Conservation (phyloP, 1,140 invertebrate species). For the Monomorium pharaonis region DNA sequence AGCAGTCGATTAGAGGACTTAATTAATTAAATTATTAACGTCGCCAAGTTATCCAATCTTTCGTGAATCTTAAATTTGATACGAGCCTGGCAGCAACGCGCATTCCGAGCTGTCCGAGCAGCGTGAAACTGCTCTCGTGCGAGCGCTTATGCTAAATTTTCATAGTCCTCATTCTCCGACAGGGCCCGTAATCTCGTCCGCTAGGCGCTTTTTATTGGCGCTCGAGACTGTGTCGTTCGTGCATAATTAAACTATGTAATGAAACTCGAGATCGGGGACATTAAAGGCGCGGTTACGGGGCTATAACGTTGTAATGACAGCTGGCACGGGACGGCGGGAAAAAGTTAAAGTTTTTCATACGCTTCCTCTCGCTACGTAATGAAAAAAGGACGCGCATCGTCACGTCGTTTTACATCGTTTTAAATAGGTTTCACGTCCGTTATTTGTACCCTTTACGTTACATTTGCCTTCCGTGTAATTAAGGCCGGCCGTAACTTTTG, state of each 20-base stretch:
- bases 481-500: background rate
- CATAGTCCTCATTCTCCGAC: conserved; percentile 14
- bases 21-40: background rate
- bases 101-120: background rate
- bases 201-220: conserved; percentile 21
- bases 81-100: background rate
- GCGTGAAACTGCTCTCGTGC: conserved; percentile 3
- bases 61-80: background rate
- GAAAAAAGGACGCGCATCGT: background rate
- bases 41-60: background rate
- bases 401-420: conserved; percentile 1
- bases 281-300: conserved; percentile 12
- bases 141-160: conserved; percentile 35
- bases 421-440: background rate
- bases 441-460: background rate
- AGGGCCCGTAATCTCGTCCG: background rate
- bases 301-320: conserved; percentile 26
- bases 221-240: conserved; percentile 1
- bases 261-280: conserved; percentile 32
- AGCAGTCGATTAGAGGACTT: background rate
- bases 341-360: background rate
- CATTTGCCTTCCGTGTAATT: background rate
- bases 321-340: too few species aligned
- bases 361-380: background rate
- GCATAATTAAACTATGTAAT: conserved; percentile 46